These are phyloP conservation scores for Carabus problematicus DNA, from an alignment of 2,888 invertebrate species.

Conservation along the genomic window DNA sequence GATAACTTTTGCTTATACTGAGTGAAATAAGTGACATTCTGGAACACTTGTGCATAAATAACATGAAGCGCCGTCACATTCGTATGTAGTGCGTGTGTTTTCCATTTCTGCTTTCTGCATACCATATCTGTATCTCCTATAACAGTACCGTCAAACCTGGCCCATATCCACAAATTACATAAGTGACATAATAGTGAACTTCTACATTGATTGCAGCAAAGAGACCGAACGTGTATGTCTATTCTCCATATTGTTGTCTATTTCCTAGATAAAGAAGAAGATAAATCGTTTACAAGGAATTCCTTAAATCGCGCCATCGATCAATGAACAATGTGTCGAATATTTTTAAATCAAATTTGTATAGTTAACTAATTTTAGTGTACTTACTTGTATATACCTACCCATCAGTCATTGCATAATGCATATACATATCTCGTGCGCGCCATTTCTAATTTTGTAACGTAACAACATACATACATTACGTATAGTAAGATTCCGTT, in stretches of 20 bases:
- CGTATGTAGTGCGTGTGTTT: too few relatives aligned
- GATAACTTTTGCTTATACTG: too few relatives aligned
- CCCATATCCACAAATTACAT: too few relatives aligned
- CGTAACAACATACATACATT: background rate
- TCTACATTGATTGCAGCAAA: background rate
- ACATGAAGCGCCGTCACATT: too few relatives aligned
- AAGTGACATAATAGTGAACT: background rate
- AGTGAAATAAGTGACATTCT: too few relatives aligned
- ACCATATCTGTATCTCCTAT: too few relatives aligned
- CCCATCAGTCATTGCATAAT: conserved; percentile 2
- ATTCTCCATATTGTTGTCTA: conserved; percentile 28
- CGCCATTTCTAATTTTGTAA: conserved; percentile 1
- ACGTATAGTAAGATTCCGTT: background rate
- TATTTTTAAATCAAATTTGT: conserved; percentile 41
- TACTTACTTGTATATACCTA: conserved; percentile 38
- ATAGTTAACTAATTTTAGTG: conserved; percentile 41
- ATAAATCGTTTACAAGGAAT: conserved; percentile 3
- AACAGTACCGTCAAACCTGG: too few relatives aligned
- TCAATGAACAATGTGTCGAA: conserved; percentile 13
- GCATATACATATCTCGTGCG: conserved; percentile 19
- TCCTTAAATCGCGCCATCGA: conserved; percentile 16
- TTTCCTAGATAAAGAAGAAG: background rate
- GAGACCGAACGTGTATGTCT: too few relatives aligned
- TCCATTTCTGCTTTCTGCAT: too few relatives aligned
- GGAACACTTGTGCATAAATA: too few relatives aligned